Evolutionary conservation across 2,797 vertebrate genomes (phyloP).

Genomic region (Lagocephalus sceleratus): DNA sequence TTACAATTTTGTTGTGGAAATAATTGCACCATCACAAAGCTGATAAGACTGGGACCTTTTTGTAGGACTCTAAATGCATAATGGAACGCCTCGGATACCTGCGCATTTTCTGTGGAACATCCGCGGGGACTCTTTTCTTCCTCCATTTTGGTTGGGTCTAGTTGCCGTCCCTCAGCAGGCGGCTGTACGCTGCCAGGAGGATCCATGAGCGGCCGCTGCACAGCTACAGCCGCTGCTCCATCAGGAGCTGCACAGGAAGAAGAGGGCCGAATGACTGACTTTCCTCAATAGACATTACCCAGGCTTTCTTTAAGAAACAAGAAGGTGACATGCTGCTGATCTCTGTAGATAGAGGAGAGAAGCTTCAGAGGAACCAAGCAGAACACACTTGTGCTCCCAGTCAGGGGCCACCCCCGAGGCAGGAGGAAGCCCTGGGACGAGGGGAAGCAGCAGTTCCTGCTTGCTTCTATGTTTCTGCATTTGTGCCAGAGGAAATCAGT

Average conservation of each 20-base stretch:
- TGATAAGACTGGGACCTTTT: no score
- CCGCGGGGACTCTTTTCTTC: conserved; percentile 1
- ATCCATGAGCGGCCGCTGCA: neutral
- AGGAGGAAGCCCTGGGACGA: no score
- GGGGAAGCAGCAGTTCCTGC: no score
- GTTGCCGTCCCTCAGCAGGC: neutral
- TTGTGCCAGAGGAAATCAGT: no score
- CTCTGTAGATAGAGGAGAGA: no score
- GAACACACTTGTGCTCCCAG: no score
- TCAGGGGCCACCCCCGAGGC: no score
- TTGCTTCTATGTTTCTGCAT: no score
- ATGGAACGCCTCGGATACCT: no score
- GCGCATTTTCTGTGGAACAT: no score
- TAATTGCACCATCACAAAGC: neutral
- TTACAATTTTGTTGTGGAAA: neutral
- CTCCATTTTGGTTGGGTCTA: conserved; percentile 3
- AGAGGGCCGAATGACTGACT: neutral
- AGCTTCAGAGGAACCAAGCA: no score
- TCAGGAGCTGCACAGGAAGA: conserved; percentile 21
- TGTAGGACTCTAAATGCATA: no score
- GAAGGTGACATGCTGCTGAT: neutral
- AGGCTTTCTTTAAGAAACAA: neutral
- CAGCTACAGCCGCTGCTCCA: conserved; percentile 24
- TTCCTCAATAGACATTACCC: neutral
- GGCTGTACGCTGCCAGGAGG: conserved; percentile 8